A percentile compares a stretch with the other conserved stretches of the same genome.
phyloP scores from a whole-genome alignment of 2,888 invertebrate genomes.

The Agrochola lota region DNA sequence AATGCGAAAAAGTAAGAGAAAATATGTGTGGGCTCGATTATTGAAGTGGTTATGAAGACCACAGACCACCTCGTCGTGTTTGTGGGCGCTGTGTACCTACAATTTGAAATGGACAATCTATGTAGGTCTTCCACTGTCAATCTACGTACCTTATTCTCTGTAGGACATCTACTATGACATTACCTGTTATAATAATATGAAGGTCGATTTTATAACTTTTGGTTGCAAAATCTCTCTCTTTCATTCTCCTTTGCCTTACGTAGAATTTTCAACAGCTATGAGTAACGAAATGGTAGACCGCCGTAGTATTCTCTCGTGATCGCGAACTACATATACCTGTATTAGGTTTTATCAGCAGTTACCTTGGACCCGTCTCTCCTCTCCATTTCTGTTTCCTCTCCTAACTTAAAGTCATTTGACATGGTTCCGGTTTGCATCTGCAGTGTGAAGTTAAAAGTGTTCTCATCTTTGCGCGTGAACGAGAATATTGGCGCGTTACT shows the following conservation, averaged over 20 bases:
- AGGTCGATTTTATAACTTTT: not conserved
- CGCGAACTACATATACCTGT: not conserved
- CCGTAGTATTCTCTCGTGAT: not conserved
- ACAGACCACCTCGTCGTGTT: not conserved
- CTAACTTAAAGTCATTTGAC: conserved; percentile 74
- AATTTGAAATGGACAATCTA: not conserved
- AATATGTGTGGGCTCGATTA: not conserved
- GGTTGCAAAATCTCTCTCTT: not conserved
- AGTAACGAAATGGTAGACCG: too few species aligned
- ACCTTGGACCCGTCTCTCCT: conserved; percentile 81
- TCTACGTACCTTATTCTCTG: not conserved
- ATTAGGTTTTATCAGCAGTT: not conserved
- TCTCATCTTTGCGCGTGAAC: conserved; percentile 76
- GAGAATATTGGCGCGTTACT: conserved; percentile 75
- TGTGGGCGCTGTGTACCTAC: too few species aligned
- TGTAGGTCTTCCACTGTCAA: not conserved
- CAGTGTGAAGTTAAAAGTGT: conserved; percentile 72
- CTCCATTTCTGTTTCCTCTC: conserved; percentile 76
- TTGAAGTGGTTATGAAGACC: not conserved
- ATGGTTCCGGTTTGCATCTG: conserved; percentile 67
- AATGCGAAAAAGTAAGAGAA: not conserved
- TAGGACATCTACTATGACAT: not conserved
- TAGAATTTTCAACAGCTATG: not conserved
- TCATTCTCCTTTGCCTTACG: not conserved
- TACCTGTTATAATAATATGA: too few species aligned